Percentiles rank a stretch among this genome's conserved stretches.
Conservation (phyloP, 2,113 vertebrate species). For the Lophius piscatorius region DNA sequence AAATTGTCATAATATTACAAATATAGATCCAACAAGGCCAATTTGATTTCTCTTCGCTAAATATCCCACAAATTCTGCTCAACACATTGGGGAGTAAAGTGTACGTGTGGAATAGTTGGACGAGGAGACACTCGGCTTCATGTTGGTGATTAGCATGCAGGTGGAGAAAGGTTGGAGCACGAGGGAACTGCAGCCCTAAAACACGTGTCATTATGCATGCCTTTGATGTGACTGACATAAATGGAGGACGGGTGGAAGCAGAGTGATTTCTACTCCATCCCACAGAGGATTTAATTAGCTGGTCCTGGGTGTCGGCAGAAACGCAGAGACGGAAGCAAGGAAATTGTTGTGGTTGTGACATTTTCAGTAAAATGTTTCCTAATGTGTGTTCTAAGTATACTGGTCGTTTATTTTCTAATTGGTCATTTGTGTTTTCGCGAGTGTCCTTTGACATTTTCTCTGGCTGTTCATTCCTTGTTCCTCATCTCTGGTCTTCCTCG, state of each 20-base stretch:
- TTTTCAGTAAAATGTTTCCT: too few species aligned
- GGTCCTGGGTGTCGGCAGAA: conserved; percentile 38
- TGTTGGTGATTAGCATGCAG: conserved; percentile 48
- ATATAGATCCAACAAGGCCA: too few species aligned
- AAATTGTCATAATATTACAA: too few species aligned
- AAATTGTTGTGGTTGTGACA: too few species aligned
- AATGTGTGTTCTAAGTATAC: conserved; percentile 40
- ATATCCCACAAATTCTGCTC: conserved; percentile 15
- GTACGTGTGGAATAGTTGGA: conserved; percentile 1
- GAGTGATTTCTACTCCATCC: conserved; percentile 46
- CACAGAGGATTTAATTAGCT: conserved; percentile 71
- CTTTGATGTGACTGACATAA: conserved; percentile 55
- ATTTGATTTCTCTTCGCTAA: conserved; percentile 16
- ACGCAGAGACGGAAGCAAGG: conserved; percentile 24
- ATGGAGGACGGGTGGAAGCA: conserved; percentile 52
- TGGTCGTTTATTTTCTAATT: conserved; percentile 48
- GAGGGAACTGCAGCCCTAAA: conserved; percentile 55
- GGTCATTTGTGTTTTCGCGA: too few species aligned
- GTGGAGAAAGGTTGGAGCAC: conserved; percentile 58
- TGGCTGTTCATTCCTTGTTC: too few species aligned
- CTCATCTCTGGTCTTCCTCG: too few species aligned
- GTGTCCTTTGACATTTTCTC: too few species aligned
- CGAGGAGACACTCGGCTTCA: conserved; percentile 27
- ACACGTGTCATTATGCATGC: conserved; percentile 65
- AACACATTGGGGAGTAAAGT: conserved; percentile 4